Evolutionary conservation across 2,888 invertebrate species (phyloP), one percentile per base, ranked within the genome.

Genomic region (Molanna angustata): DNA sequence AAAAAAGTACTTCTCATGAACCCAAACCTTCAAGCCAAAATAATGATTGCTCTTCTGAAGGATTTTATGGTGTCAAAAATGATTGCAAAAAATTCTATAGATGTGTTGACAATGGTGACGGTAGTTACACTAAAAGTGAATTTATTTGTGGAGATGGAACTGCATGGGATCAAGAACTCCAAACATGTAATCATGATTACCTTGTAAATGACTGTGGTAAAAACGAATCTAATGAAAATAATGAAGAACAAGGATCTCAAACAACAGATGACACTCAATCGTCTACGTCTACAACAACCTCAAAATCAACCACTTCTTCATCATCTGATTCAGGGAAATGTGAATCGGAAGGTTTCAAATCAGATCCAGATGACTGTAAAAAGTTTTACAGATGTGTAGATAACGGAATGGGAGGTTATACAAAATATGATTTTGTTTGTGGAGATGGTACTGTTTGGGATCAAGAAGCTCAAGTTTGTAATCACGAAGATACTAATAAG

Each of bases 311-410:
- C 18, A 18, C 14, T 11, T 17, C 7, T 9, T 41, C 41, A 20
- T 18, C 20, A 41, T 61, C n/a, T 42, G 60, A 56, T 37, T 45
- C 60, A 14, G 47, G 43, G 44, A 44, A 13, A 9, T 54, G 54
- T 22, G 21, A 20, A 11, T 40, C 39, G 13, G 54, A 54, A 46
- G 90, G 90, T 43, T 90, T 86, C 67, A 78, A 84, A 63, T 80
- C 82, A 13, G 82, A 90, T 67, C 72, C 77, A 37, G 71, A 71
- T 40, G 79, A 89, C 64, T 90, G 90, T 64, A 82, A 76, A 54
- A 86, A 84, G 65, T 90, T 90, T 71, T 88, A 86, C 65, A 79
- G 89, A 60, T 90, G 90, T 68, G 87, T 88, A 18, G 73, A 76
- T 51, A 77, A 80, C 64, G 82, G 80, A 1, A 71, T 75, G 20